phyloP scores from a whole-genome alignment of 53 echinoderm and acorn worm genomes.

The Paracentrotus lividus region DNA sequence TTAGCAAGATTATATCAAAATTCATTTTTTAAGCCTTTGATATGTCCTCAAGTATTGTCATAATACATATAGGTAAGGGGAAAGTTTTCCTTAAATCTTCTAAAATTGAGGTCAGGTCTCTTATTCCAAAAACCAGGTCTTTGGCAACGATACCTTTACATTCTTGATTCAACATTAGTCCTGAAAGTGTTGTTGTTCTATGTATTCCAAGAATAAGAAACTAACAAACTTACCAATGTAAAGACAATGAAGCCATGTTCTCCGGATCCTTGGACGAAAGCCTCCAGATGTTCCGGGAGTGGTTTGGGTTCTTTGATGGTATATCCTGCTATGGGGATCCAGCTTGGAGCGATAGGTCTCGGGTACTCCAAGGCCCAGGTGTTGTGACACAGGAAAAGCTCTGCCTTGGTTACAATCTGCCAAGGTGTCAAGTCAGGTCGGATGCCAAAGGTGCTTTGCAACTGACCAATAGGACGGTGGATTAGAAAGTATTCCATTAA shows the following conservation, averaged over 20 bases:
- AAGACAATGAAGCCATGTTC: constrained; percentile 64
- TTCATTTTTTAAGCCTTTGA: too few relatives aligned
- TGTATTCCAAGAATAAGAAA: background rate
- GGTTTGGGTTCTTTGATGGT: constrained; percentile 47
- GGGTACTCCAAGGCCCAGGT: constrained; percentile 80
- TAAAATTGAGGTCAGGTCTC: too few relatives aligned
- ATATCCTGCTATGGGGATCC: constrained; percentile 64
- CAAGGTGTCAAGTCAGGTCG: constrained; percentile 55
- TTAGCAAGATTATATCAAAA: too few relatives aligned
- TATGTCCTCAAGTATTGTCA: too few relatives aligned
- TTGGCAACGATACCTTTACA: too few relatives aligned
- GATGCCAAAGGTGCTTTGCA: constrained; percentile 56
- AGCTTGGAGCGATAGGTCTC: constrained; percentile 77
- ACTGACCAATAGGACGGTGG: background rate
- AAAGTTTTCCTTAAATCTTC: too few relatives aligned
- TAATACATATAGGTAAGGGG: too few relatives aligned
- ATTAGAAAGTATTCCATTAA: background rate
- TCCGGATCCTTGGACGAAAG: constrained; percentile 60
- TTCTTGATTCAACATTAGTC: too few relatives aligned
- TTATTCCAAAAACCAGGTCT: too few relatives aligned
- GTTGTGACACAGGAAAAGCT: constrained; percentile 73
- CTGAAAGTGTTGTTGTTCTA: too few relatives aligned
- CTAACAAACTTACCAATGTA: constrained; percentile 50
- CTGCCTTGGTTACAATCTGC: constrained; percentile 62
- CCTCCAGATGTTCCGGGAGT: constrained; percentile 49